These are phyloP conservation scores for Micromesistius poutassou DNA, from an alignment of 2,797 vertebrate species.

Conservation along the genomic window DNA sequence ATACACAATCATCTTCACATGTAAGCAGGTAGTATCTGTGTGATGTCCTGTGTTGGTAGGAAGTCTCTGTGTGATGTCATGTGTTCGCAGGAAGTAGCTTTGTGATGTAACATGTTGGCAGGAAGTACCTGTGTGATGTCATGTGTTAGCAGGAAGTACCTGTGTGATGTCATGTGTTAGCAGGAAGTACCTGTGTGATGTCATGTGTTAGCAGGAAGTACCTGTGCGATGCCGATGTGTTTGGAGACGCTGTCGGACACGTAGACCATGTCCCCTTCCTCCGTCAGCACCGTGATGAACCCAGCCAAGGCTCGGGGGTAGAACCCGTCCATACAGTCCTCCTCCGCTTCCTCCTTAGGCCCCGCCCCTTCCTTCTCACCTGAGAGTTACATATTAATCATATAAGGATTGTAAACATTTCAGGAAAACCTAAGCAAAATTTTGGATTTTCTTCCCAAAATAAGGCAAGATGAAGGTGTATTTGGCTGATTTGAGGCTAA, in stretches of 20 bases:
- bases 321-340: constrained; percentile 72
- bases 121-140: constrained; percentile 36
- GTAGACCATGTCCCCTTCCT: constrained; percentile 85
- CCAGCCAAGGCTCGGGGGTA: constrained; percentile 81
- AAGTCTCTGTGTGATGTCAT: constrained; percentile 71
- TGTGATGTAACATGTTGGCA: not conserved
- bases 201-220: constrained; percentile 60
- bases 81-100: constrained; percentile 37
- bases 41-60: constrained; percentile 70
- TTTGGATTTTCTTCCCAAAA: not conserved
- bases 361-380: constrained; percentile 19
- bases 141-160: too few species aligned
- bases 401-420: not conserved
- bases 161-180: constrained; percentile 76
- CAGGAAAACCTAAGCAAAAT: not conserved
- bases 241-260: constrained; percentile 84
- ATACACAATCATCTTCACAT: not conserved
- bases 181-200: constrained; percentile 62
- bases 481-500: not conserved
- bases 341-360: constrained; percentile 30
- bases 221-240: constrained; percentile 76
- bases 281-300: constrained; percentile 81
- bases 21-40: constrained; percentile 42
- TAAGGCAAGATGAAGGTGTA: not conserved
- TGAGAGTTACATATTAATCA: constrained; percentile 9